Evolutionary conservation across 2,888 invertebrate species (phyloP), one percentile per base, ranked within the genome.

Genomic region (Ophion ventricosus): DNA sequence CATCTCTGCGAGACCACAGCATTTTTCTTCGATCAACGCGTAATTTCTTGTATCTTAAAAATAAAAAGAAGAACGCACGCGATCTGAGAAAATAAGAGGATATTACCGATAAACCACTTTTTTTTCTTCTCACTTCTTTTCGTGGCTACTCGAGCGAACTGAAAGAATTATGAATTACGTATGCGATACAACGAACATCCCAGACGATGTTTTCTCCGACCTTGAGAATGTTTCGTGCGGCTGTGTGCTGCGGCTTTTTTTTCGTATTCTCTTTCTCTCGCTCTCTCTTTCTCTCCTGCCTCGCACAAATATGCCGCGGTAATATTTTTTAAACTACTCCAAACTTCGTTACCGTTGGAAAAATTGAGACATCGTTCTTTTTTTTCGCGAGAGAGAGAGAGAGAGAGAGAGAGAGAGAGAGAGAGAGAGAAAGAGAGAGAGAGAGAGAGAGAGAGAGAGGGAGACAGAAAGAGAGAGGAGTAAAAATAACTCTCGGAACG

Each of bases 401-500:
- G 20, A 64, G 54, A 20, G 2, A 49, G 8, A 0, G 14, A 49
- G 10, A 17, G 43, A 63, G n/a, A n/a, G n/a, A n/a, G n/a, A n/a
- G n/a, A n/a, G n/a, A n/a, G 74, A 35, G 40, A 23, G 73, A 2
- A 4, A 0, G 17, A 54, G 11, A 11, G 20, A 64, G 54, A 20
- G 74, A 35, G 40, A 23, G 73, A 2, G 11, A 0, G 17, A 54
- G 11, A 11, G 20, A 64, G 54, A 20, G 74, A 35, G 40, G 14
- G 73, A 2, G 11, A 0, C 8, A 54, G 11, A 11, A 14, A 64
- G 54, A 20, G 63, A 29, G 10, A 54, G 29, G 43, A 23, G 61
- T 73, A 73, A 73, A 73, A 73, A 73, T 61, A 73, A 73, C 10
- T 26, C 10, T 14, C 17, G 43, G 20, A 61, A 61, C 7, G 29